Evolutionary conservation across 2,888 invertebrate species (phyloP), one percentile per base, ranked within the genome.

Genomic region (Ryuthela nishihirai): DNA sequence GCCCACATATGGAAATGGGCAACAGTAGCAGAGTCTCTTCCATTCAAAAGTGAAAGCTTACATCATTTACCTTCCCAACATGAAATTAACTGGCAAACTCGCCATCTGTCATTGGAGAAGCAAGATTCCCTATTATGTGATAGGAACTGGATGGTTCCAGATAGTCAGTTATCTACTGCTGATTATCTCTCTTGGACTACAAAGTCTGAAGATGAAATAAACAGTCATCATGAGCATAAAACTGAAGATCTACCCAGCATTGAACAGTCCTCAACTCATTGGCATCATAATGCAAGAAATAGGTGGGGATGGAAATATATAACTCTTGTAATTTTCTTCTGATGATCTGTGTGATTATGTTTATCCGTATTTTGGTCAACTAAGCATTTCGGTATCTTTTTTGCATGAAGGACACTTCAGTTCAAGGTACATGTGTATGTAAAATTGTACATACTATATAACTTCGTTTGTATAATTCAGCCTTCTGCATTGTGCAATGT

Each of bases 301-400:
- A 56, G 56, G 55, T 56, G 55, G 55, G 55, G 39, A 35, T 55
- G 55, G 48, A 55, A 49, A 55, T 55, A 49, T 49, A 49, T 55
- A 38, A 55, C 55, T 32, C 55, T 55, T 44, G 55, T 56, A 50
- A 40, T 56, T 4, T 56, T 49, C 38, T 34, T 50, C n/a, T 43
- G 34, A 21, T n/a, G n/a, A n/a, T n/a, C n/a, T n/a, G n/a, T n/a
- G n/a, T n/a, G n/a, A n/a, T n/a, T n/a, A n/a, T n/a, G n/a, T n/a
- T n/a, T n/a, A n/a, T n/a, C n/a, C n/a, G n/a, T n/a, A n/a, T n/a
- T n/a, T n/a, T n/a, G n/a, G n/a, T n/a, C n/a, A n/a, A n/a, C n/a
- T n/a, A n/a, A n/a, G n/a, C n/a, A n/a, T n/a, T n/a, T n/a, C n/a
- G n/a, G n/a, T n/a, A n/a, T n/a, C n/a, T n/a, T n/a, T n/a, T n/a